A percentile compares a stretch with the other conserved stretches of the same genome.
Conservation (phyloP, 1,140 invertebrate species). For the Vanessa atalanta region DNA sequence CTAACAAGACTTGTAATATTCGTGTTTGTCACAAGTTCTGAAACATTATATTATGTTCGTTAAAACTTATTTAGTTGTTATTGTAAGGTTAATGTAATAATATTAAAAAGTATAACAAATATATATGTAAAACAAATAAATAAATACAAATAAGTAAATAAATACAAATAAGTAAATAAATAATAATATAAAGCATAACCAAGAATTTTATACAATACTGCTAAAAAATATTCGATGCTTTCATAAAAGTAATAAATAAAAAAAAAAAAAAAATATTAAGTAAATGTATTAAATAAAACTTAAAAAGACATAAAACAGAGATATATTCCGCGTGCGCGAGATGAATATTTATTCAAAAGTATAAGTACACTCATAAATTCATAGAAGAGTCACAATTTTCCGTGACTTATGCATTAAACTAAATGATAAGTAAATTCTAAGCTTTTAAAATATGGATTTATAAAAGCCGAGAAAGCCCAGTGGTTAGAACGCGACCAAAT, state of each 20-base stretch:
- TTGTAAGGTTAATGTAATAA: background rate
- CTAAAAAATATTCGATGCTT: background rate
- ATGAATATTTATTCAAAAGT: slow-evolving; percentile 15
- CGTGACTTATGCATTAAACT: background rate
- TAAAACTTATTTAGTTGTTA: background rate
- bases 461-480: no score
- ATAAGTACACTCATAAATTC: slow-evolving; percentile 1
- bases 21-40: slow-evolving; percentile 6
- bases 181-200: no score
- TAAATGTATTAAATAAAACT: slow-evolving; percentile 5
- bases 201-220: background rate
- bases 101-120: no score
- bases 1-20: background rate
- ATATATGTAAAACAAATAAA: no score
- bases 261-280: background rate
- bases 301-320: slow-evolving; percentile 10
- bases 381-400: background rate
- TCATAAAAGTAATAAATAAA: background rate
- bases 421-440: background rate
- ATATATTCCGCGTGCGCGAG: background rate
- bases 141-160: no score
- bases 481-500: no score
- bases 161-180: no score
- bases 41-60: background rate
- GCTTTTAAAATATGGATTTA: background rate